These are phyloP conservation scores for Ceratitis capitata DNA, from an alignment of 1,140 invertebrate species.

Conservation along the genomic window DNA sequence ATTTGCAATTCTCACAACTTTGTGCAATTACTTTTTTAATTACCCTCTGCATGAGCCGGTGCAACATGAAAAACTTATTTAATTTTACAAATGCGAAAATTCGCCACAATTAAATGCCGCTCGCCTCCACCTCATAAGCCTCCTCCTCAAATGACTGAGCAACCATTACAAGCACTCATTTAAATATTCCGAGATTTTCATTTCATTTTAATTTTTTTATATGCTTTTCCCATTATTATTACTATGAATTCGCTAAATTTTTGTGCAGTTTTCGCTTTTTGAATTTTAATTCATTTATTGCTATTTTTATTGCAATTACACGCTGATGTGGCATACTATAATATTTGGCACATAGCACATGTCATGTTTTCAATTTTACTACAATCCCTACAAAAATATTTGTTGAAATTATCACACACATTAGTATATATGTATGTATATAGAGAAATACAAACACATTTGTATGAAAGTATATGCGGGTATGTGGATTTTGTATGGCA, in stretches of 20 bases:
- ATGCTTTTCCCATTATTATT: neutral
- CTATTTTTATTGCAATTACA: neutral
- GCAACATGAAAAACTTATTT: too few relatives aligned
- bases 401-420: neutral
- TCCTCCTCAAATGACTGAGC: neutral
- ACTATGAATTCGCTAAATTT: neutral
- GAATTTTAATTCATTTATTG: constrained; percentile 5
- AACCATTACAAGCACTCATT: neutral
- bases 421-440: too few relatives aligned
- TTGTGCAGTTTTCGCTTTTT: neutral
- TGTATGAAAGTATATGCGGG: too few relatives aligned
- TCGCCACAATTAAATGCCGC: neutral
- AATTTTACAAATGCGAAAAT: neutral
- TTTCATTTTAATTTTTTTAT: neutral
- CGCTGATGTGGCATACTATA: neutral
- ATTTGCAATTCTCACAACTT: neutral
- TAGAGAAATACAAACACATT: too few relatives aligned
- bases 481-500: neutral
- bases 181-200: neutral
- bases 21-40: neutral
- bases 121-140: neutral
- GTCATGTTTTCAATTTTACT: constrained; percentile 9
- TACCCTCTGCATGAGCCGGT: neutral
- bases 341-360: neutral
- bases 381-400: constrained; percentile 15